Evolutionary conservation across 2,113 vertebrate species (phyloP).

Genomic region (Orcinus orca): DNA sequence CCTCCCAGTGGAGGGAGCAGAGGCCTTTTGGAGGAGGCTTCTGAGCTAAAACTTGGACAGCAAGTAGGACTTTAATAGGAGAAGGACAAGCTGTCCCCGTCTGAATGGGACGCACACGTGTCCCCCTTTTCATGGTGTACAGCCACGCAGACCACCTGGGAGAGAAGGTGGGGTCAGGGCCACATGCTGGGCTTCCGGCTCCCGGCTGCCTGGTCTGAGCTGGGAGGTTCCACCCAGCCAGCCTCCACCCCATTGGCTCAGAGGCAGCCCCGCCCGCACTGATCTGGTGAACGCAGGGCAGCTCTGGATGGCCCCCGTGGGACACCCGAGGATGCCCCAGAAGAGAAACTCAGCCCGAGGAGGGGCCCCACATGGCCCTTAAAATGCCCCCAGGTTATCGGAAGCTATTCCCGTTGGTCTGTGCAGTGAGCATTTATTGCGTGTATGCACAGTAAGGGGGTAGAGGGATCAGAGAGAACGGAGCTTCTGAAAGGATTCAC

Average conservation of each 20-base stretch:
- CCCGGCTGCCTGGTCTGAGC: background rate
- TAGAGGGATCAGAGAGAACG: background rate
- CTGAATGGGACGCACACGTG: background rate
- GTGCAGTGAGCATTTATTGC: background rate
- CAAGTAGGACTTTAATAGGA: background rate
- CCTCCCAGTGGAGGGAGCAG: background rate
- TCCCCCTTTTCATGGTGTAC: background rate
- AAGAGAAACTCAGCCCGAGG: background rate
- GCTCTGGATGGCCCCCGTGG: background rate
- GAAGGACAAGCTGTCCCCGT: background rate
- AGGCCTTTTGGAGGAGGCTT: background rate
- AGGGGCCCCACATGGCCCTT: background rate
- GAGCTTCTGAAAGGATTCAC: background rate
- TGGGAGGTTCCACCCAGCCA: background rate
- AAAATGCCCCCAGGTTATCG: background rate
- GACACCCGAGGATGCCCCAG: background rate
- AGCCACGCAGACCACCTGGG: background rate
- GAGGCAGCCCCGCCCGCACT: too few species aligned
- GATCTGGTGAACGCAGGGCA: background rate
- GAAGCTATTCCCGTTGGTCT: background rate
- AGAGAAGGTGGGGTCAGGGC: background rate
- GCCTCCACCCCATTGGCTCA: background rate
- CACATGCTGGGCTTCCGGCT: fast-evolving
- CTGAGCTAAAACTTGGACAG: background rate
- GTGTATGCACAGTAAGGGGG: background rate